Evolutionary conservation across 2,797 vertebrate species (phyloP), one percentile per base, ranked within the genome.

Genomic region (Parotocinclus haroldoi): DNA sequence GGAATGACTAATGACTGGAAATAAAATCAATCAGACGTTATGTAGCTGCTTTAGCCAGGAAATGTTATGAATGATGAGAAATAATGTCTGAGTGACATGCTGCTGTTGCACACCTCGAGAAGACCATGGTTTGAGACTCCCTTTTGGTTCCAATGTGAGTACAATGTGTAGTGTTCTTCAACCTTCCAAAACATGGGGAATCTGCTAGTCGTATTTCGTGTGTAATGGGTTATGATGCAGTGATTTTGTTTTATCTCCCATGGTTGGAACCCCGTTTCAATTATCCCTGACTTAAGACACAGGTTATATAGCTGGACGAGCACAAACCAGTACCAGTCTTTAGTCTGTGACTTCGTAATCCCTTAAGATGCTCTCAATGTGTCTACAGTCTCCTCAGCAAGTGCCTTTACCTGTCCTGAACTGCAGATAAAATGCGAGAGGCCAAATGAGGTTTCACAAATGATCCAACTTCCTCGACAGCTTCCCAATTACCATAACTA

Each of bases 401-500:
- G 49, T 58, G 55, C 57, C 68, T 68, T 74, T 56, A 56, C 57
- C 66, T 71, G 68, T 74, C 66, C 62, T 58, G 50, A 55, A 52
- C 48, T 14, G 11, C 76, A 74, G 76, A 79, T 78, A 76, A 77
- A 74, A 78, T 63, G 58, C 58, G 53, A 72, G 72, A 54, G 62
- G 69, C 62, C 71, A 69, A 74, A 78, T 77, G 66, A 75, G 74
- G 63, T 76, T 78, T 80, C 73, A 86, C 86, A 87, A 89, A 89
- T 87, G 86, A 89, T 88, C 88, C 86, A 83, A 73, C 73, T 81
- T 74, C 81, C 73, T 74, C 80, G 81, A 81, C 84, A 85, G 83
- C 82, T 69, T 82, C 76, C 85, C 82, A 85, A 87, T 90, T 89
- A 88, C 87, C 82, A 83, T 81, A 83, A 83, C 81, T 81, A 73